Evolutionary conservation across 2,797 vertebrate genomes (phyloP).

Genomic region (Galagoides demidoff): DNA sequence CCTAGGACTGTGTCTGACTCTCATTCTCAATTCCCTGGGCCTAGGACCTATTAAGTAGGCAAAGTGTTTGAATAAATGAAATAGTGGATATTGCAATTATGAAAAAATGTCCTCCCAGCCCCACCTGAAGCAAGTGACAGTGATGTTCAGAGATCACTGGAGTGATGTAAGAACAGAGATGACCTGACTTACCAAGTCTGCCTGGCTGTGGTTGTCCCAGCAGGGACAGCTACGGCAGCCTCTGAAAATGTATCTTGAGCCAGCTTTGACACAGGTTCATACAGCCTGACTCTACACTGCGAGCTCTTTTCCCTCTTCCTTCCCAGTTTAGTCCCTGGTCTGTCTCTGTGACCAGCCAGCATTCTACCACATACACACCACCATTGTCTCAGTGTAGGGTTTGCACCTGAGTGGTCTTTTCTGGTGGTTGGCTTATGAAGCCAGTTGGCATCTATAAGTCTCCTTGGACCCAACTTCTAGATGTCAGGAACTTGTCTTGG

Average conservation of each 20-base stretch:
- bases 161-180: rapidly evolving
- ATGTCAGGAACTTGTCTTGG: background rate
- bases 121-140: background rate
- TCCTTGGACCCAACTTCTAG: background rate
- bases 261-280: background rate
- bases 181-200: too few species aligned
- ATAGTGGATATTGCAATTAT: too few species aligned
- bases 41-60: background rate
- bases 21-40: too few species aligned
- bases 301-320: background rate
- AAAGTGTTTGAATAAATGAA: background rate
- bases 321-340: rapidly evolving
- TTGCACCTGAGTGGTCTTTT: background rate
- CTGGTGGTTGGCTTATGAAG: too few species aligned
- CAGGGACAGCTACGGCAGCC: background rate
- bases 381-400: background rate
- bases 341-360: background rate
- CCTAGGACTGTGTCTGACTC: background rate
- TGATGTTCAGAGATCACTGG: too few species aligned
- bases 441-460: background rate
- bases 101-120: background rate
- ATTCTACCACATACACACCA: background rate
- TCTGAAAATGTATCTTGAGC: background rate
- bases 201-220: too few species aligned
- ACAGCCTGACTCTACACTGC: background rate